Evolutionary conservation across 2,888 invertebrate genomes (phyloP), one percentile per base, ranked within the genome.

Genomic region (Morpho achilles): DNA sequence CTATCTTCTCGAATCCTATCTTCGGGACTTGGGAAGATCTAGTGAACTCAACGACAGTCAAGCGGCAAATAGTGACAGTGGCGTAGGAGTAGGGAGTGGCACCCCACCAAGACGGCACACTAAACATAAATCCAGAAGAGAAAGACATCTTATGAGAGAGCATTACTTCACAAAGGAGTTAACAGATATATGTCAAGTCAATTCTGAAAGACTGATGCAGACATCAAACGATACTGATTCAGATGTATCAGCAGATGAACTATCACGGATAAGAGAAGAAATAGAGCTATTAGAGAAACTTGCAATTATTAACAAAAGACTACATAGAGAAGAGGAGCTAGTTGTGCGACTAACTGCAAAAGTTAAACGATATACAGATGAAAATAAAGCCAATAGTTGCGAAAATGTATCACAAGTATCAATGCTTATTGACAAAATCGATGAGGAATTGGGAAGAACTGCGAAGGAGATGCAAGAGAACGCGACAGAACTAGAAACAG

Each of bases 1-100:
- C 80, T 96, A 96, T 77, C 91, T 96, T 51, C 87, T 96, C 10
- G 95, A 96, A 78, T 94, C 96, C 1, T 96, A 96, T 76, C 89
- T 96, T 22, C 77, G 89, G 42, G 90, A 90, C 65, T 72, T 90
- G 0, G 88, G 89, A 2, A 69, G 88, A 63, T 79, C 76, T 68
- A 86, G 83, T 60, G 90, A 90, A 70, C 86, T 86, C 7, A 87
- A 87, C 70, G 90, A 90, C 60, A 91, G 91, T 64, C 92, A 92
- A 67, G 93, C 93, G 32, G 94, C 92, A n/a, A 93, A 94, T 76
- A 94, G 94, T 70, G 94, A 94, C 72, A 94, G 94, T 62, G 94
- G 94, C 0, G 94, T 94, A 2, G 92, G 93, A 51, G 93, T 94
- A 3, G 93, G 94, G 69, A 93, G 93, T n/a, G 93, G 93, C 23